Evolutionary conservation across 2,888 invertebrate species (phyloP).

Genomic region (Heliconius ismenius): DNA sequence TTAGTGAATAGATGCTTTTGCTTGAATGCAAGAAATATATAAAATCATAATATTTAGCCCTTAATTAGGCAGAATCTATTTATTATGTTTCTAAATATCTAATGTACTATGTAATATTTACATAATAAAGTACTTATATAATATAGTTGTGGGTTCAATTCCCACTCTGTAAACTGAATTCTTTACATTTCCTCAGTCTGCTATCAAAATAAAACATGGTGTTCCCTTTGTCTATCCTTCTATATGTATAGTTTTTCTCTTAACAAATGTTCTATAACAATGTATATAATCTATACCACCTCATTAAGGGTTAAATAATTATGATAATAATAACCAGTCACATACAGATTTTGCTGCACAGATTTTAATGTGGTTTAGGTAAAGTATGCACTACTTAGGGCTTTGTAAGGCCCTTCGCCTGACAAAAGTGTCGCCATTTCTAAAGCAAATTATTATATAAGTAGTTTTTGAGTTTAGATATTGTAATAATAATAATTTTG

Average conservation of each 20-base stretch:
- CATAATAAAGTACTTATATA: no score
- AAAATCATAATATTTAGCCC: not conserved
- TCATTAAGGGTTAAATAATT: not conserved
- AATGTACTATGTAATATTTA: no score
- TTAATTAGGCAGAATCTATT: not conserved
- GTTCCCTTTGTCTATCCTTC: no score
- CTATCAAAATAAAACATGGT: no score
- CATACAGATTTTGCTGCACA: constrained; percentile 11
- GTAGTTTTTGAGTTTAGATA: not conserved
- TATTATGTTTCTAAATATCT: no score
- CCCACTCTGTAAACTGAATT: no score
- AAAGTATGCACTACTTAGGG: constrained; percentile 13
- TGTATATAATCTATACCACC: no score
- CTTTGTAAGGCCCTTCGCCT: constrained; percentile 3
- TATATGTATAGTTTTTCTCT: no score
- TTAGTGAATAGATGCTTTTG: not conserved
- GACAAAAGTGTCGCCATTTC: constrained; percentile 7
- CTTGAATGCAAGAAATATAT: not conserved
- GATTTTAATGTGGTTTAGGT: not conserved
- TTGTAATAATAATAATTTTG: not conserved
- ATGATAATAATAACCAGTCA: constrained; percentile 1
- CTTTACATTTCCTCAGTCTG: no score
- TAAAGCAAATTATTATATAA: not conserved
- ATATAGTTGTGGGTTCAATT: no score
- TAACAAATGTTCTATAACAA: no score